Conservation (phyloP, 2,888 invertebrate species). For the Chloroclysta siterata region DNA sequence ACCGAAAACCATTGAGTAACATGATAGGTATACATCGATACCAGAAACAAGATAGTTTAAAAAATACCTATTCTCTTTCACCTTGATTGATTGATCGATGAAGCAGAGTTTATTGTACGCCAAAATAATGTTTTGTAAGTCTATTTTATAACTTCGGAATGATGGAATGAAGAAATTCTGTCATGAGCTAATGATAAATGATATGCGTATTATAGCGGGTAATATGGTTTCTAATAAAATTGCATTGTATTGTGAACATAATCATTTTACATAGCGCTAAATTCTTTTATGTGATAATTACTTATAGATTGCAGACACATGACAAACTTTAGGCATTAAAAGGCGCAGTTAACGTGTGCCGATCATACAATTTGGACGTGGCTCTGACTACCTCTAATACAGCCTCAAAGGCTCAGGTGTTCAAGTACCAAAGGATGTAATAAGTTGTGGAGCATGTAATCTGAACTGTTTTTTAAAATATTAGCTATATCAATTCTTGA, state of each 20-base stretch:
- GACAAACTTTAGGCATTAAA: too few relatives aligned
- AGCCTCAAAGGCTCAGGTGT: too few relatives aligned
- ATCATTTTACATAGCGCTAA: slow-evolving; percentile 6
- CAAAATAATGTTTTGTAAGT: slow-evolving; percentile 41
- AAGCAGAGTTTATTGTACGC: slow-evolving; percentile 40
- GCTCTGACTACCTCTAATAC: too few relatives aligned
- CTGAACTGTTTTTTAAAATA: too few relatives aligned
- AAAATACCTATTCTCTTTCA: slow-evolving; percentile 43
- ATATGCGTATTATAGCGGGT: slow-evolving; percentile 26
- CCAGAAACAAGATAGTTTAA: slow-evolving; percentile 37
- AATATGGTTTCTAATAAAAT: slow-evolving; percentile 25
- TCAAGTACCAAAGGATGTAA: too few relatives aligned
- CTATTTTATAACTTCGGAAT: slow-evolving; percentile 40
- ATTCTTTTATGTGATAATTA: slow-evolving; percentile 13
- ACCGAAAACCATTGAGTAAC: slow-evolving; percentile 15
- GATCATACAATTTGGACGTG: too few relatives aligned
- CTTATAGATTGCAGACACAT: neutral
- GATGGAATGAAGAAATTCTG: slow-evolving; percentile 39
- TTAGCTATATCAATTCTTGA: too few relatives aligned
- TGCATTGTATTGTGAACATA: slow-evolving; percentile 11
- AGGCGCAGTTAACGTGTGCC: too few relatives aligned
- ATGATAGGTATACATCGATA: neutral
- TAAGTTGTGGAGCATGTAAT: too few relatives aligned
- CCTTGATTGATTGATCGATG: slow-evolving; percentile 47
- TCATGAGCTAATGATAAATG: slow-evolving; percentile 42